Evolutionary conservation across 1,140 invertebrate species (phyloP), one percentile per base, ranked within the genome.

Genomic region (Saccostrea glomerata): DNA sequence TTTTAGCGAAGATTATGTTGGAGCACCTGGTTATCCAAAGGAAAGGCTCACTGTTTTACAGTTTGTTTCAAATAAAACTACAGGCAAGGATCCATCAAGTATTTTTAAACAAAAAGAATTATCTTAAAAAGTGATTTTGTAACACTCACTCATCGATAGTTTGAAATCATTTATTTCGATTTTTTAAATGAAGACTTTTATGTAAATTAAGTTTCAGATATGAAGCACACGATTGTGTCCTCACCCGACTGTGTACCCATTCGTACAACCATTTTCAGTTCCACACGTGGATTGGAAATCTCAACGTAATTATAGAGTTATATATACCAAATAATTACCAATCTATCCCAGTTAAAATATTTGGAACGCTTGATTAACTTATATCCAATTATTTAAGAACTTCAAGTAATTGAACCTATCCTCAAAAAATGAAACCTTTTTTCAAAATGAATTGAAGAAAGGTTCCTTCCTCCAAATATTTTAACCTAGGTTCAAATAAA

Each of bases 21-120:
- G 93, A 5, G 88, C 92, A n/a, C 84, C 90, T 63, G 90, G 90
- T 55, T 85, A 90, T 47, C 88, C 91, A 13, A 86, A 89, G 36
- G 90, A 92, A 77, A 86, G 86, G 54, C 47, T 89, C 56, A 88
- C 87, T 20, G 86, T 90, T 30, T 84, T 89, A 47, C 15, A 66
- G 23, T 90, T 91, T 54, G 60, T 85, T n/a, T 89, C 88, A 20
- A 89, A 89, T 23, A 54, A 73, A 20, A 85, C 84, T 0, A 84
- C 87, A 23, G 88, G 88, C 36, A 36, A 77, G 15, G 5, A 63
- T 17, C 5, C n/a, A 63, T 36, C 30, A 36, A 36, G 2, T 2
- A 36, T 36, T 36, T 36, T 36, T 36, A 1, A 36, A 0, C 30
- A 36, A 36, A 36, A 36, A 36, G 17, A 58, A 1, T 36, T 36